Percentiles rank a stretch among this genome's conserved stretches.
Conservation (phyloP, 2,113 vertebrate genomes). For the Callithrix jacchus region DNA sequence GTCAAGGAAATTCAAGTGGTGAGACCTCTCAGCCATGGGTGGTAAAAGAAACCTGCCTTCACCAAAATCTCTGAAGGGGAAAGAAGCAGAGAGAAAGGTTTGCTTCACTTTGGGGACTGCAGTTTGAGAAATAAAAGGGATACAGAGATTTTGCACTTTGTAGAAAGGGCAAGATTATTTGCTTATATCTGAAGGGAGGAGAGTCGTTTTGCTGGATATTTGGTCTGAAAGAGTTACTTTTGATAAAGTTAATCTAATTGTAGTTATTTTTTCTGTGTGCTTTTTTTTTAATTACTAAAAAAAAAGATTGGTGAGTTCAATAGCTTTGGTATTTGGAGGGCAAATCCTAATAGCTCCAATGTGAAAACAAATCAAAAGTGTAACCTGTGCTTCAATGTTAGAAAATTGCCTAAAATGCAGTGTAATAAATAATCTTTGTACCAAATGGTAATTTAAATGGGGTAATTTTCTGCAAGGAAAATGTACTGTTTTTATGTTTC, state of each 20-base stretch:
- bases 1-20: background rate
- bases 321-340: slow-evolving; percentile 62
- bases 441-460: slow-evolving; percentile 55
- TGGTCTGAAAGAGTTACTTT: slow-evolving; percentile 65
- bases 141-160: slow-evolving; percentile 58
- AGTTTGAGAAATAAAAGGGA: slow-evolving; percentile 1
- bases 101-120: slow-evolving; percentile 15
- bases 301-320: slow-evolving; percentile 64
- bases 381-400: slow-evolving; percentile 62
- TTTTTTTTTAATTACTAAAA: slow-evolving; percentile 65
- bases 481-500: slow-evolving; percentile 71
- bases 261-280: slow-evolving; percentile 56
- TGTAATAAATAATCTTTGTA: slow-evolving; percentile 72
- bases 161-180: slow-evolving; percentile 50
- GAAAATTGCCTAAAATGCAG: slow-evolving; percentile 57
- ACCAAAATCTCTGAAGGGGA: background rate
- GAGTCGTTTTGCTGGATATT: slow-evolving; percentile 38
- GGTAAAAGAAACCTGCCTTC: background rate
- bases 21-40: background rate
- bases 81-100: background rate
- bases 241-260: slow-evolving; percentile 63
- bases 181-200: slow-evolving; percentile 61
- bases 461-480: slow-evolving; percentile 76
- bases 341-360: slow-evolving; percentile 68
- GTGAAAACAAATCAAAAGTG: slow-evolving; percentile 58